Base-by-base conservation (phyloP, 1,140 invertebrate genomes). In the Grapholita molesta region DNA sequence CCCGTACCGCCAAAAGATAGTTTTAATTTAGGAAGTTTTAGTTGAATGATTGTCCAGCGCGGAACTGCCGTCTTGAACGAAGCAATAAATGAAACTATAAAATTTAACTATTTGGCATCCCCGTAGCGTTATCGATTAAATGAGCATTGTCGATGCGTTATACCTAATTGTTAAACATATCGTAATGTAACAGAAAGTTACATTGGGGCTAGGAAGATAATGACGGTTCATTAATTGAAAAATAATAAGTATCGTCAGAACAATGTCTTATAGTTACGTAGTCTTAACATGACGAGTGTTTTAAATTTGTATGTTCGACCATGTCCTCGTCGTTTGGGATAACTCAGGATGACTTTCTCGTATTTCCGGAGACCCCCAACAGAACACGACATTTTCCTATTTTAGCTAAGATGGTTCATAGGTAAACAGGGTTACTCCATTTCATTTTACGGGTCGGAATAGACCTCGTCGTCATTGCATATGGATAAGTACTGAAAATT, bases 401-500 rank as follows among this genome's bases (percentile, higher is more conserved):
- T 11, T 18, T 55, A 8, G n/a, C 25, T 24, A 8, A 48, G 30
- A 18, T 15, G 24, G 24, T 67, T 52, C 53, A 73, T 66, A 78
- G 76, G 73, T 72, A 72, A 78, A 78, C 76, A 78, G 76, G 76
- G 76, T 78, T 78, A 69, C 53, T 70, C 64, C 48, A 64, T 72
- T 71, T 30, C 67, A 64, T 18, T 69, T 69, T 30, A 55, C 25
- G 3, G 25, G 18, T 67, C 55, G 25, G 23, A 28, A 61, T 28
- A 30, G 55, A 12, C 24, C 25, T 61, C 55, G 30, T 30, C 55
- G 25, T 61, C 55, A 30, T 61, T 12, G 18, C 55, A 61, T 7
- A 57, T 61, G 24, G 55, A 61, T 18, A 28, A 66, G 35, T 66
- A 66, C 24, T 66, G 18, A 38, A 9, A n/a, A 66, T 21, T 35